Evolutionary conservation across 2,797 vertebrate genomes (phyloP), one percentile per base, ranked within the genome.

Genomic region (Chloroceryle amazona): DNA sequence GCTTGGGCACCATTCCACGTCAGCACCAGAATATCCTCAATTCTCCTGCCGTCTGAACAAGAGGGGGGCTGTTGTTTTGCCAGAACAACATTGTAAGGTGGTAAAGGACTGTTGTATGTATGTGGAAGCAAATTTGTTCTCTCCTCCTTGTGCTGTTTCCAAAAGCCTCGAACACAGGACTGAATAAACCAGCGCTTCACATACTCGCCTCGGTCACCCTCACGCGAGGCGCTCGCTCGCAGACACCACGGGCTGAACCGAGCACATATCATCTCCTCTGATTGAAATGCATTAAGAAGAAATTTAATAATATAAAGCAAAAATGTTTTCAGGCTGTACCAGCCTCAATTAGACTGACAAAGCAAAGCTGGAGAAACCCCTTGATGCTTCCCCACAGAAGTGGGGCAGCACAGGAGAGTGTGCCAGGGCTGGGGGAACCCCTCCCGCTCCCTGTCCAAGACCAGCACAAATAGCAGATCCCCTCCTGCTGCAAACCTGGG

Each of bases 181-280:
- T 20, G 19, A n/a, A 29, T 7, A 33, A 67, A 17, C 5, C 37
- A 2, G 8, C 28, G 1, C 26, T 11, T 54, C 52, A 19, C 17
- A 18, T 6, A 2, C 39, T 21, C 3, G 9, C 23, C 9, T 42
- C 1, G 1, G 51, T 44, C 52, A 12, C 39, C 39, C 39, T 41
- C 13, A 13, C 9, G 18, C 44, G 5, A 11, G 81, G 22, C 19
- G 1, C 31, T 33, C 16, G 23, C 11, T 29, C 16, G 5, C 28
- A 12, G 52, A 11, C 52, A 31, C 52, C 52, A 31, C 29, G 17
- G 28, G 28, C 52, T 11, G 29, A 31, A 16, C 51, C 29, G 4
- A 19, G 52, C 52, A 54, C 29, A 54, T 11, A 20, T 31, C 63
- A 42, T 47, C 49, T 39, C 26, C 46, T 57, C 61, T 7, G 42